Conservation (phyloP, 2,797 vertebrate species). For the Chanos chanos region DNA sequence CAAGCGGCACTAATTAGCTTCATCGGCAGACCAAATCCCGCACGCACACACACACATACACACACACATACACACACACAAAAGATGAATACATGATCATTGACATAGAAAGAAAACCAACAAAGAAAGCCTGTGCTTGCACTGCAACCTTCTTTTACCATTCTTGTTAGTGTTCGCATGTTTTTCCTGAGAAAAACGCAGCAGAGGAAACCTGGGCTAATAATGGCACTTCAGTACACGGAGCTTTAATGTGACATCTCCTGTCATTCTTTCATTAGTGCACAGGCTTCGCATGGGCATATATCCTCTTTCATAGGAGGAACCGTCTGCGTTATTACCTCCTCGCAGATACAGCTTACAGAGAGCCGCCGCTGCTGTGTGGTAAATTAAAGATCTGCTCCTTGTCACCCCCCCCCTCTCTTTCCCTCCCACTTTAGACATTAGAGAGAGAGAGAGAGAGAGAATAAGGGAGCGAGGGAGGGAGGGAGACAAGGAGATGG, state of each 20-base stretch:
- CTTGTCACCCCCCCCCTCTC: constrained; percentile 46
- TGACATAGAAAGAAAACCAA: no score
- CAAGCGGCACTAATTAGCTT: no score
- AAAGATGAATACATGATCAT: no score
- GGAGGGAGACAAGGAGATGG: constrained; percentile 45
- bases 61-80: no score
- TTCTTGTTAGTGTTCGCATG: no score
- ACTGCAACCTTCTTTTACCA: no score
- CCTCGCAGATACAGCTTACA: constrained; percentile 33
- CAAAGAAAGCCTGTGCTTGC: no score
- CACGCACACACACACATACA: no score
- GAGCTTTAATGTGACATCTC: constrained; percentile 38
- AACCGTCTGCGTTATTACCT: constrained; percentile 38
- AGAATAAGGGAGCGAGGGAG: constrained; percentile 20
- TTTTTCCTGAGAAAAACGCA: no score
- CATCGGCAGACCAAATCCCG: no score
- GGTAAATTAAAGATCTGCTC: constrained; percentile 49
- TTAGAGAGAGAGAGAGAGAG: constrained; percentile 35
- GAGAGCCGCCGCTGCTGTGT: constrained; percentile 29
- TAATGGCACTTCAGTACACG: constrained; percentile 10
- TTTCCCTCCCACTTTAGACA: constrained; percentile 44
- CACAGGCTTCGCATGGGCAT: constrained; percentile 25
- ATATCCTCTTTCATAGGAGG: constrained; percentile 34
- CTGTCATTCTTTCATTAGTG: constrained; percentile 21
- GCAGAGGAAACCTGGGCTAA: no score